phyloP scores from a whole-genome alignment of 2,888 invertebrate species.

The Andrena praecox region DNA sequence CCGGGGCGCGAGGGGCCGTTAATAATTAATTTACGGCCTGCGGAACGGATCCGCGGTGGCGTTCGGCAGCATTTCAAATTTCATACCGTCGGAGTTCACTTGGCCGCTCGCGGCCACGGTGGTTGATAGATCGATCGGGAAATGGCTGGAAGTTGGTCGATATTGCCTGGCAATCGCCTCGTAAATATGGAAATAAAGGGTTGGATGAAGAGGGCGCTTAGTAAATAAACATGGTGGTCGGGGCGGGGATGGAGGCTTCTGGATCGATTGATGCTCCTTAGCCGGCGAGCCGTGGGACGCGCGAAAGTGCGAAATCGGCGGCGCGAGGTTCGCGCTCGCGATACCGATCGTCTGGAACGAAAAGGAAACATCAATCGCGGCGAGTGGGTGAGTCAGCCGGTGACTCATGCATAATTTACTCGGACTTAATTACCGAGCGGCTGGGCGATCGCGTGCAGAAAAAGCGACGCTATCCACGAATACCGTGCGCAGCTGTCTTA shows the following conservation, averaged over 20 bases:
- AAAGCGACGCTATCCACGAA: constrained; percentile 46
- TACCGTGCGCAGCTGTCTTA: constrained; percentile 7
- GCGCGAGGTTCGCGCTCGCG: not conserved
- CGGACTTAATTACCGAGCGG: constrained; percentile 48
- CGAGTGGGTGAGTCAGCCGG: constrained; percentile 46
- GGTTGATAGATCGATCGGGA: constrained; percentile 12
- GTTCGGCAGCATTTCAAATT: not conserved
- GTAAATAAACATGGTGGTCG: not conserved
- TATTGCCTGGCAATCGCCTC: not conserved
- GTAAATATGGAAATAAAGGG: not conserved
- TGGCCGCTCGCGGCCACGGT: not conserved
- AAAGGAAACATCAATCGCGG: constrained; percentile 36
- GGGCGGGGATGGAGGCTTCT: no score
- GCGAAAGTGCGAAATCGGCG: not conserved
- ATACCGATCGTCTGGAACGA: constrained; percentile 46
- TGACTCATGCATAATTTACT: constrained; percentile 68
- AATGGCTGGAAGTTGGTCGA: not conserved
- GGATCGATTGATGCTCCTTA: not conserved
- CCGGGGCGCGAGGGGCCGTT: not conserved
- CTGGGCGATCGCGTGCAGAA: constrained; percentile 23
- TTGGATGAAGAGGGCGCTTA: not conserved
- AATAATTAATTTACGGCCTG: constrained; percentile 1
- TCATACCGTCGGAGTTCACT: not conserved
- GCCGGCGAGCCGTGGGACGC: not conserved
- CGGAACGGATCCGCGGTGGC: not conserved